Percentiles rank a stretch among this genome's conserved stretches.
These are phyloP conservation scores for Stegostoma tigrinum DNA, from an alignment of 2,113 vertebrate species.

Conservation along the genomic window DNA sequence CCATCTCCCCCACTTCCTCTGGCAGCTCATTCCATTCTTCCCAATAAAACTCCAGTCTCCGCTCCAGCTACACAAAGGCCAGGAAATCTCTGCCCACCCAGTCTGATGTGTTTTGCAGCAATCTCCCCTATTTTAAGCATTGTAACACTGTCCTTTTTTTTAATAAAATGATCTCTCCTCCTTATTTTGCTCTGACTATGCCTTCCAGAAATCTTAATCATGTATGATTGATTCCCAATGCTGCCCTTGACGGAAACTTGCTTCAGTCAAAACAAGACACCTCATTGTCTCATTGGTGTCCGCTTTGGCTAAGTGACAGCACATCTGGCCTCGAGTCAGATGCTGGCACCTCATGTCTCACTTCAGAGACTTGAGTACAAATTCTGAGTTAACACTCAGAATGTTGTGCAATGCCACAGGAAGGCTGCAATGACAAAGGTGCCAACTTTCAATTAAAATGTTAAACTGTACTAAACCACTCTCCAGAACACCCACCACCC, in stretches of 20 bases:
- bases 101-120: not conserved
- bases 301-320: not conserved
- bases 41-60: too few relatives aligned
- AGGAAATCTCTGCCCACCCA: not conserved
- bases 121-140: not conserved
- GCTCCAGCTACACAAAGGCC: too few relatives aligned
- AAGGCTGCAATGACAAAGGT: not conserved
- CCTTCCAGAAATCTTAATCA: not conserved
- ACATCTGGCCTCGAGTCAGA: not conserved
- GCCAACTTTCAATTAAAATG: not conserved
- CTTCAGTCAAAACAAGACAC: not conserved
- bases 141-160: not conserved
- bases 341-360: not conserved
- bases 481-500: not conserved
- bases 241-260: not conserved
- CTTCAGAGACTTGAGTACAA: not conserved
- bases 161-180: not conserved
- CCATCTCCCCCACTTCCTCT: too few relatives aligned
- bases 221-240: not conserved
- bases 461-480: not conserved
- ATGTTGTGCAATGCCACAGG: not conserved
- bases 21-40: too few relatives aligned
- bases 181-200: not conserved
- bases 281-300: not conserved
- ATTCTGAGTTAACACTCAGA: not conserved